Conservation (phyloP, 2,797 vertebrate species). For the Orestias chungarensis region DNA sequence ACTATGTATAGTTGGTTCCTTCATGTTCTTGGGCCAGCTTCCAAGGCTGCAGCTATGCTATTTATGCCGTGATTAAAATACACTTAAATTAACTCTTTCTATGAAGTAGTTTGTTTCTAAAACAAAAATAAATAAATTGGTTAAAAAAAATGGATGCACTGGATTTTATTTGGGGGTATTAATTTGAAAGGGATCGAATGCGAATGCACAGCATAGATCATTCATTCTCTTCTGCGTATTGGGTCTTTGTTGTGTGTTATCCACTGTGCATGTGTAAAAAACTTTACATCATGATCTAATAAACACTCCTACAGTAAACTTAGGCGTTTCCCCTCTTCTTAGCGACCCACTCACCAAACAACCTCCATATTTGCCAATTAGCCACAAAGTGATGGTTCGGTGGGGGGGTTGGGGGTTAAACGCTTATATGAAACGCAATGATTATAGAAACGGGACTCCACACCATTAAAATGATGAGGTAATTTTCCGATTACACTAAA, state of each 20-base stretch:
- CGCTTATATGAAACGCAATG: conserved; percentile 46
- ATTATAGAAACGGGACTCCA: conserved; percentile 40
- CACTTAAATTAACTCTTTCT: neutral
- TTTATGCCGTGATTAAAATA: no score
- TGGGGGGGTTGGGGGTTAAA: conserved; percentile 22
- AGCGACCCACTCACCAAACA: conserved; percentile 54
- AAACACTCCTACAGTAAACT: conserved; percentile 56
- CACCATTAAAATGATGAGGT: conserved; percentile 56
- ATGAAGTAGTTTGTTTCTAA: neutral
- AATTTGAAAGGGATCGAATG: neutral
- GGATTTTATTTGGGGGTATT: neutral
- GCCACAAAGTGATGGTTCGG: conserved; percentile 25
- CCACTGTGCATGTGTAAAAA: conserved; percentile 24
- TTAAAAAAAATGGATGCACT: neutral
- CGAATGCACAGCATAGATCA: neutral
- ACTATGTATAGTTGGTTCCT: no score
- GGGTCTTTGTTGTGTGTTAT: conserved; percentile 25
- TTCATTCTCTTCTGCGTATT: neutral
- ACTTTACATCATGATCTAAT: conserved; percentile 39
- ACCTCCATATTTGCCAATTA: conserved; percentile 2
- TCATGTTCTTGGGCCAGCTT: neutral
- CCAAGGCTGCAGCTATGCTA: neutral
- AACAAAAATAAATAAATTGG: neutral
- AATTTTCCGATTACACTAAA: conserved; percentile 60
- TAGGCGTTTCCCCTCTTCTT: conserved; percentile 49